Evolutionary conservation across 2,888 invertebrate genomes (phyloP), one percentile per base, ranked within the genome.

Genomic region (Mythimna pallens): DNA sequence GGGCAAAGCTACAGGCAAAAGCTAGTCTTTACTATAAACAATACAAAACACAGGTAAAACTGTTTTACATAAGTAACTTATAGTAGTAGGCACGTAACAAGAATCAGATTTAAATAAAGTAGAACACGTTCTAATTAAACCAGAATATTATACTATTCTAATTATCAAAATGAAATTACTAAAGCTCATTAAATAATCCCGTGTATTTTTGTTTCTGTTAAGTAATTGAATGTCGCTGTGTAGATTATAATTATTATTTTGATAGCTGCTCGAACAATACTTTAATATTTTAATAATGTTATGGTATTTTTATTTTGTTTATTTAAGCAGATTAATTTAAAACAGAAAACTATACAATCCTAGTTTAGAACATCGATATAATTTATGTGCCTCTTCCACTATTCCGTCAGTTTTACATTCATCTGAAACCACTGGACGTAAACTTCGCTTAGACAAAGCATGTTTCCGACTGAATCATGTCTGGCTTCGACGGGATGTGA

Each of bases 401-500:
- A 52, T 9, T 36, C 62, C 10, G 67, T 84, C 67, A 59, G 69
- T 65, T 84, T 80, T 57, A 66, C 52, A 75, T 83, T 76, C 70
- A 70, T 58, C 61, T 71, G 57, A 84, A 75, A 73, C 71, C 62
- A 36, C 63, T 69, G 70, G 65, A 81, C 68, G 70, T 73, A 74
- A 84, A 84, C 64, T 79, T 73, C 22, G 73, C 72, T 73, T 67
- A 81, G 66, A 85, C 82, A 86, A 86, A 82, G 78, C 72, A 76
- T 80, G 70, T 78, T 77, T 36, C 70, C 61, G 73, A 77, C 72
- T 82, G 73, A 77, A 76, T 83, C 78, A 74, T 74, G 83, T 87
- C 86, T 85, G 86, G 78, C 47, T 67, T 61, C 70, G 86, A 80
- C 71, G 75, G 79, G 79, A 83, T 74, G 78, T 68, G 78, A 83